These are phyloP conservation scores for Acanthoscelides obtectus DNA, from an alignment of 2,888 invertebrate genomes.

Conservation along the genomic window DNA sequence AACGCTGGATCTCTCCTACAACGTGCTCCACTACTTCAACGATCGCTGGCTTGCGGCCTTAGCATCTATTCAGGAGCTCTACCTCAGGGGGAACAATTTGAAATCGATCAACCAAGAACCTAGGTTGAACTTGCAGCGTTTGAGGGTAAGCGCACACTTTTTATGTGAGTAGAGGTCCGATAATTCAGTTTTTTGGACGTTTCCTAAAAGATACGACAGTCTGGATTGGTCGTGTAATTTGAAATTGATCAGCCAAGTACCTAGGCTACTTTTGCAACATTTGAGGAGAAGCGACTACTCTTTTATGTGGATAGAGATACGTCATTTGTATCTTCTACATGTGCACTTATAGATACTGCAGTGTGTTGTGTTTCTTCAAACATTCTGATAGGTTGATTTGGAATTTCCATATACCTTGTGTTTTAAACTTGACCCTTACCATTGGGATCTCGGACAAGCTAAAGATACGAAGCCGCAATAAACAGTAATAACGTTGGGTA, in stretches of 20 bases:
- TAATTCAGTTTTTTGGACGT: background rate
- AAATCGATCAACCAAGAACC: slow-evolving; percentile 50
- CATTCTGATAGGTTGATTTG: too few relatives aligned
- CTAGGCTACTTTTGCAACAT: slow-evolving; percentile 53
- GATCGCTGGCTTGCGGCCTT: slow-evolving; percentile 56
- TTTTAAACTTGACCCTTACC: too few relatives aligned
- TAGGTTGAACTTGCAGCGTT: slow-evolving; percentile 52
- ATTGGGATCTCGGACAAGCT: too few relatives aligned
- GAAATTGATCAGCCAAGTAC: slow-evolving; percentile 48
- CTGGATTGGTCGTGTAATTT: slow-evolving; percentile 52
- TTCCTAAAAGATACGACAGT: background rate
- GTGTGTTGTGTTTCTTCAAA: too few relatives aligned
- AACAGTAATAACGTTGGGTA: too few relatives aligned
- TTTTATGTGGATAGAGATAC: background rate
- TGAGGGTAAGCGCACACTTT: slow-evolving; percentile 46
- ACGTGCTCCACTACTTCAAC: slow-evolving; percentile 55
- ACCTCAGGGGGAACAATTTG: slow-evolving; percentile 60
- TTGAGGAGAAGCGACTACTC: slow-evolving; percentile 46
- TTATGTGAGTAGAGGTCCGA: background rate
- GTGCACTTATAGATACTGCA: background rate
- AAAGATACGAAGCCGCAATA: too few relatives aligned
- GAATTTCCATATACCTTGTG: too few relatives aligned
- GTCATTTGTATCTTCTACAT: background rate
- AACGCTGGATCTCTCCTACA: slow-evolving; percentile 58
- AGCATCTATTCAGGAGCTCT: slow-evolving; percentile 50